A percentile compares a stretch with the other conserved stretches of the same genome.
These are phyloP conservation scores for Sebastes itinus DNA, from an alignment of 2,797 vertebrate genomes.

Conservation along the genomic window DNA sequence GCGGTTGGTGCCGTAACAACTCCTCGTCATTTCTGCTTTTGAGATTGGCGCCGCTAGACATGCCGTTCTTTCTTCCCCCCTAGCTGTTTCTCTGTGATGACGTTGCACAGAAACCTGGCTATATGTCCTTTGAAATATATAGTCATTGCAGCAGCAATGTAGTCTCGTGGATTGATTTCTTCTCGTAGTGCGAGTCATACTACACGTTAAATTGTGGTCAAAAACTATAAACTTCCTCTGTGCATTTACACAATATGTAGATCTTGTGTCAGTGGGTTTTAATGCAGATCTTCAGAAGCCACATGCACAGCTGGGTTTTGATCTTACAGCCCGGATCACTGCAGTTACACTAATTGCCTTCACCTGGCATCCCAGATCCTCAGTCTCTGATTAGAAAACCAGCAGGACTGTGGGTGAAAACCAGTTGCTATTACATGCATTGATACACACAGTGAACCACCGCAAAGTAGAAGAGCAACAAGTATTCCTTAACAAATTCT, in stretches of 20 bases:
- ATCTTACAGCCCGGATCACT: neutral
- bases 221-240: neutral
- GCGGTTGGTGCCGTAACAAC: too few species aligned
- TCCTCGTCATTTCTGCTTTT: too few species aligned
- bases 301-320: neutral
- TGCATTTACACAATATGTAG: neutral
- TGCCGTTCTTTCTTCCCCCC: too few species aligned
- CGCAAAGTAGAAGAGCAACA: neutral
- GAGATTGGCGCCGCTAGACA: too few species aligned
- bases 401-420: neutral
- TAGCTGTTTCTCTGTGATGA: too few species aligned
- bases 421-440: neutral
- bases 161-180: neutral
- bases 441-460: neutral
- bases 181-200: neutral
- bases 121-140: neutral
- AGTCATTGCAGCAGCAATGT: neutral
- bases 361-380: neutral
- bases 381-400: constrained; percentile 1
- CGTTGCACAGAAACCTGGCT: too few species aligned
- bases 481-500: neutral
- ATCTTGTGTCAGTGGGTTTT: neutral
- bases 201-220: neutral
- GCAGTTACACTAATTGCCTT: constrained; percentile 1
- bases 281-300: neutral